Conservation (phyloP, 2,113 vertebrate genomes). For the Chionodraco myersi region DNA sequence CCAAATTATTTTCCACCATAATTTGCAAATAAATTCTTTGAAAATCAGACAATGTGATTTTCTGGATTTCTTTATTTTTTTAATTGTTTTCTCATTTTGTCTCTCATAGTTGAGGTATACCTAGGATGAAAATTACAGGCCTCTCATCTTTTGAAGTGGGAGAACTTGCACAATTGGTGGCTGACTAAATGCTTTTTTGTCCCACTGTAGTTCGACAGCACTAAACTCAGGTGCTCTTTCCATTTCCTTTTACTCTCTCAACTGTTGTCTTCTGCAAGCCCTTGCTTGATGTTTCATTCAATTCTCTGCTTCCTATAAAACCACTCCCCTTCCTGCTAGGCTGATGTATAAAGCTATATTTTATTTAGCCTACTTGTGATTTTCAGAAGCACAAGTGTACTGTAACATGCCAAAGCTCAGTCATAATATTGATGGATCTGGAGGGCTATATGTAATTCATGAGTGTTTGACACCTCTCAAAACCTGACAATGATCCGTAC, state of each 20-base stretch:
- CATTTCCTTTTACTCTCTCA: conserved; percentile 19
- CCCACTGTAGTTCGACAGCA: conserved; percentile 20
- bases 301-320: conserved; percentile 63
- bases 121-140: no score
- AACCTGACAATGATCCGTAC: conserved; percentile 72
- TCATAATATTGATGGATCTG: conserved; percentile 69
- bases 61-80: no score
- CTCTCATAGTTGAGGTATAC: no score
- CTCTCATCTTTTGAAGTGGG: no score
- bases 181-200: no score
- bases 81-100: no score
- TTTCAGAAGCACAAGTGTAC: conserved; percentile 63
- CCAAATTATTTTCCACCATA: no score
- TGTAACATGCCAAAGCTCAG: conserved; percentile 56
- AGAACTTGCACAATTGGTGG: no score
- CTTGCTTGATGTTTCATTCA: conserved; percentile 70
- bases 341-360: conserved; percentile 71
- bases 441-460: conserved; percentile 77
- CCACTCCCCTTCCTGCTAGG: conserved; percentile 61
- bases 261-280: conserved; percentile 42
- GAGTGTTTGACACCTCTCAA: conserved; percentile 77
- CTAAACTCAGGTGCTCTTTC: conserved; percentile 43
- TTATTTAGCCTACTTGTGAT: conserved; percentile 78
- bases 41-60: no score
- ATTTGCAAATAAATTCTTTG: no score